Evolutionary conservation across 1,140 invertebrate species (phyloP).

Genomic region (Mesaphorura yosii): DNA sequence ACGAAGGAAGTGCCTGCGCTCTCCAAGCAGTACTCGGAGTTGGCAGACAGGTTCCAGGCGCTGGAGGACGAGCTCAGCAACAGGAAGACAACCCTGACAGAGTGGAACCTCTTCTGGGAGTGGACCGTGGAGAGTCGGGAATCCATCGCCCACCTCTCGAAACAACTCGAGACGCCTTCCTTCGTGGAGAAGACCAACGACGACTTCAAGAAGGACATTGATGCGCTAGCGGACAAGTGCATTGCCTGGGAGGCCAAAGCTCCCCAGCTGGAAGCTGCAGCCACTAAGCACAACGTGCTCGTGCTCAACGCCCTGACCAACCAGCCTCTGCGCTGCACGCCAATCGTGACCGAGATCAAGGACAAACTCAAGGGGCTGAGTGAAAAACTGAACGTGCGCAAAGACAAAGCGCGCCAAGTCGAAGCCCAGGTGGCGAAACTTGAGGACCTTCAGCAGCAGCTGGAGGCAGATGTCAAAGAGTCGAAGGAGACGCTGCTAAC

Average conservation of each 20-base stretch:
- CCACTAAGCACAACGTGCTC: neutral
- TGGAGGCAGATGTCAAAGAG: neutral
- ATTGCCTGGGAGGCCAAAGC: neutral
- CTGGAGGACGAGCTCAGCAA: slow-evolving; percentile 47
- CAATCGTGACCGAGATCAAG: too few relatives aligned
- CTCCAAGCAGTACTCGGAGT: slow-evolving; percentile 56
- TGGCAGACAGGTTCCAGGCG: slow-evolving; percentile 58
- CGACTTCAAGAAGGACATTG: too few relatives aligned
- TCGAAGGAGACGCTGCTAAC: neutral
- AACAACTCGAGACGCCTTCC: too few relatives aligned
- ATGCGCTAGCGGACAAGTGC: too few relatives aligned
- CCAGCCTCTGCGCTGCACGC: neutral
- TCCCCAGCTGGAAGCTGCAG: neutral
- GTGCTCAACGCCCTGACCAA: neutral
- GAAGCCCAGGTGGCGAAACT: neutral
- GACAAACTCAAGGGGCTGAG: too few relatives aligned
- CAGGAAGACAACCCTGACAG: slow-evolving; percentile 45
- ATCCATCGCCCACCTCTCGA: too few relatives aligned
- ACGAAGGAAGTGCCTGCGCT: slow-evolving; percentile 58
- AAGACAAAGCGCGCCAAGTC: neutral
- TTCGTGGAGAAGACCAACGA: too few relatives aligned
- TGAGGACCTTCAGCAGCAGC: neutral
- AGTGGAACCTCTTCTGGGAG: neutral
- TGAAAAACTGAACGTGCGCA: neutral
- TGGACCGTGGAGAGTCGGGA: neutral